Percentiles rank a stretch among this genome's conserved stretches.
Evolutionary conservation across 1,140 invertebrate species (phyloP).

Genomic region (Drosophila seguyi): DNA sequence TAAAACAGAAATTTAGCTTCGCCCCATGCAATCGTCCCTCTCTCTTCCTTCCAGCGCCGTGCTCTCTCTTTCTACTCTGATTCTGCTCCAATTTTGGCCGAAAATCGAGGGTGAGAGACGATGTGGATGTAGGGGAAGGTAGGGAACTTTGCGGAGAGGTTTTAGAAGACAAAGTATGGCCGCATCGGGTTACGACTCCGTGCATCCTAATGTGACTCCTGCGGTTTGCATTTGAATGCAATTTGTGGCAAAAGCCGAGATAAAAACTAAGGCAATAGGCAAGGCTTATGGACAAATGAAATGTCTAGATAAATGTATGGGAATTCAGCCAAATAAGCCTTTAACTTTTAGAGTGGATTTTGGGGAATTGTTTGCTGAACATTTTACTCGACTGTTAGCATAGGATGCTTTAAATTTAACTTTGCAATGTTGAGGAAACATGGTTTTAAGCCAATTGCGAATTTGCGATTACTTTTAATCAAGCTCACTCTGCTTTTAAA

Average conservation of each 20-base stretch:
- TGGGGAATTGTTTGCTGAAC: neutral
- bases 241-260: conserved; percentile 68
- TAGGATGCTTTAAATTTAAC: neutral
- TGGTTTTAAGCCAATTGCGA: neutral
- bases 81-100: conserved; percentile 54
- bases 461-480: neutral
- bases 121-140: neutral
- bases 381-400: neutral
- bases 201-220: conserved; percentile 72
- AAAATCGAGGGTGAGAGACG: conserved; percentile 4
- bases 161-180: conserved; percentile 64
- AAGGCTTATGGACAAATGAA: conserved; percentile 53
- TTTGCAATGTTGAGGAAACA: neutral
- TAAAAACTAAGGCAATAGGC: conserved; percentile 71
- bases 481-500: neutral
- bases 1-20: conserved; percentile 67
- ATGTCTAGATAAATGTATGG: conserved; percentile 32
- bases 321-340: conserved; percentile 17
- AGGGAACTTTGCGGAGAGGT: conserved; percentile 15
- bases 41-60: conserved; percentile 30
- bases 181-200: conserved; percentile 55
- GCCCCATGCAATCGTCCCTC: conserved; percentile 28
- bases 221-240: conserved; percentile 77
- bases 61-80: conserved; percentile 3
- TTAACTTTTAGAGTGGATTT: conserved; percentile 20